phyloP scores from a whole-genome alignment of 2,888 invertebrate species.

The Nineta flava region DNA sequence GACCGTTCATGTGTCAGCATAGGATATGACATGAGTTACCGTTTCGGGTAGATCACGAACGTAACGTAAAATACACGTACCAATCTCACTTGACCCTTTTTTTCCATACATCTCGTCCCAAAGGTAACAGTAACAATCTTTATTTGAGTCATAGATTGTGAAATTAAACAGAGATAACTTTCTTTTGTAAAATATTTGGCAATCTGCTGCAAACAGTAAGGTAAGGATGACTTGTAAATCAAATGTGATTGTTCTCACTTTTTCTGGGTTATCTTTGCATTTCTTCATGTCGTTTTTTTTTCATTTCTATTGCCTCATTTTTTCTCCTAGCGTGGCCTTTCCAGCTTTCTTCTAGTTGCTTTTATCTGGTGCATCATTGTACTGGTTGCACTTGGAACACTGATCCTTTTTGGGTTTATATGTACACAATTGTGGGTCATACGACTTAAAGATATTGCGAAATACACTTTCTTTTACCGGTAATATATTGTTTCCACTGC shows the following conservation, averaged over 20 bases:
- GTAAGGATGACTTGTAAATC: slow-evolving; percentile 10
- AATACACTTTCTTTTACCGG: slow-evolving; percentile 9
- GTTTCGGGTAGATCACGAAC: slow-evolving; percentile 5
- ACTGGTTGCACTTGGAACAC: slow-evolving; percentile 10
- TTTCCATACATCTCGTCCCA: slow-evolving; percentile 12
- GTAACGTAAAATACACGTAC: slow-evolving; percentile 9
- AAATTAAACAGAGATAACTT: slow-evolving; percentile 13
- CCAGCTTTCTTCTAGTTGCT: slow-evolving; percentile 8
- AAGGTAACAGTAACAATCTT: slow-evolving; percentile 11
- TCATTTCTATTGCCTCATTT: slow-evolving; percentile 10
- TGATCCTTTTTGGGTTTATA: slow-evolving; percentile 12
- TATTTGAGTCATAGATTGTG: slow-evolving; percentile 11
- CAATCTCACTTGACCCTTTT: slow-evolving; percentile 13
- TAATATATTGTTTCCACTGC: neutral
- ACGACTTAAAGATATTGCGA: slow-evolving; percentile 9
- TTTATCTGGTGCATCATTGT: slow-evolving; percentile 5
- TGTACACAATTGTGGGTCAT: slow-evolving; percentile 9
- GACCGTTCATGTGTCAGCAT: slow-evolving; percentile 11
- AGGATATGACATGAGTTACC: slow-evolving; percentile 9
- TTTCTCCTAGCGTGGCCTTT: slow-evolving; percentile 2
- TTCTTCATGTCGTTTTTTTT: slow-evolving; percentile 7
- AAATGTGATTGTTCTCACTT: slow-evolving; percentile 9
- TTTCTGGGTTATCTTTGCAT: slow-evolving; percentile 4
- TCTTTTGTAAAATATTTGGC: slow-evolving; percentile 4
- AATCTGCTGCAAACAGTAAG: neutral